These are phyloP conservation scores for Phymanthus crucifer DNA, from an alignment of 92 coral and sea anemone species.

Conservation along the genomic window DNA sequence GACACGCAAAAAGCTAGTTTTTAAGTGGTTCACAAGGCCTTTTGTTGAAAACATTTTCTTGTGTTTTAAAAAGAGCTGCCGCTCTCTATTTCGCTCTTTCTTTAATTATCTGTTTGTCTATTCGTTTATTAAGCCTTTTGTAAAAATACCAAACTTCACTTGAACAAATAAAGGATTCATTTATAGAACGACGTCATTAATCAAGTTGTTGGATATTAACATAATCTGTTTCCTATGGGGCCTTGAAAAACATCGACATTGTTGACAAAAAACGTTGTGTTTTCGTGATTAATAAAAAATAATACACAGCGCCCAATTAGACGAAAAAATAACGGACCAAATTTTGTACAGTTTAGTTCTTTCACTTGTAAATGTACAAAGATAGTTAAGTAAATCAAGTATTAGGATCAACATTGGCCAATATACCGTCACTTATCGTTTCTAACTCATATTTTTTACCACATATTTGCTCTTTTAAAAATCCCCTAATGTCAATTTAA, in stretches of 20 bases:
- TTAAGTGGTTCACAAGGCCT: not conserved
- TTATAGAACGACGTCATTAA: not conserved
- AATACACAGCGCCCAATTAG: not conserved
- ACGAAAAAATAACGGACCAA: not conserved
- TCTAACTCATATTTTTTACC: not conserved
- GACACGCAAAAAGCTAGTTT: not conserved
- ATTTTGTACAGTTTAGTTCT: not conserved
- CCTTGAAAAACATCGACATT: not conserved
- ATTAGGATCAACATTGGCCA: not conserved
- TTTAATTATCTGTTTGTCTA: not conserved
- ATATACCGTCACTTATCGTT: not conserved
- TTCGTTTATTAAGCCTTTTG: not conserved
- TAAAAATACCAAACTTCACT: not conserved
- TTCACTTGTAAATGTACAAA: not conserved
- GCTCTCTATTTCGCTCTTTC: not conserved
- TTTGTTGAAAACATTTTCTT: not conserved
- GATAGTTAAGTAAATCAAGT: not conserved
- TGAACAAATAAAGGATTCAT: not conserved
- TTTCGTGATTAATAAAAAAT: not conserved
- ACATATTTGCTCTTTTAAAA: not conserved
- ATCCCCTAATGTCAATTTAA: not conserved
- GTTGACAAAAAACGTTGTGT: not conserved
- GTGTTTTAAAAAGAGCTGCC: not conserved
- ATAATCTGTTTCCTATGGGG: not conserved
- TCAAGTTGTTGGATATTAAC: not conserved